Evolutionary conservation across 2,797 vertebrate species (phyloP).

Genomic region (Esox masquinongy): DNA sequence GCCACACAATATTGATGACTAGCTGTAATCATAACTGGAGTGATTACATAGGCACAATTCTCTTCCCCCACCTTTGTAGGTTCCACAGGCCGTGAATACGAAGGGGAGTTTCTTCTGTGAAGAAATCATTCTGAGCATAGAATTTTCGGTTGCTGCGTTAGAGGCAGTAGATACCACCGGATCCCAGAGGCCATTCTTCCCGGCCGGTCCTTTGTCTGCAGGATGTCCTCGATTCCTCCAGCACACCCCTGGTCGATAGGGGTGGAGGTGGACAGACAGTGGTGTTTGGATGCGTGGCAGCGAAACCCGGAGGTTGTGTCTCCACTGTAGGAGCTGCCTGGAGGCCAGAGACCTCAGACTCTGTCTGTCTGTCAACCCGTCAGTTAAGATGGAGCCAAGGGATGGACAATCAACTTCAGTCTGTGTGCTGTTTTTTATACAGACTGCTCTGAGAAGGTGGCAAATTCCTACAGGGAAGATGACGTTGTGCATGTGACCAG

Average conservation of each 20-base stretch:
- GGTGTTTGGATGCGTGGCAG: slow-evolving; percentile 42
- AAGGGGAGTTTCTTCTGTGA: slow-evolving; percentile 93
- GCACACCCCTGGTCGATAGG: slow-evolving; percentile 51
- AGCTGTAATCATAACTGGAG: slow-evolving; percentile 27
- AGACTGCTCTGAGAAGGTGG: slow-evolving; percentile 67
- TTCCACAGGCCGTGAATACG: slow-evolving; percentile 93
- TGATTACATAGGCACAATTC: slow-evolving; percentile 48
- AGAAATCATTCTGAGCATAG: slow-evolving; percentile 80
- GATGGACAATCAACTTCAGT: slow-evolving; percentile 59
- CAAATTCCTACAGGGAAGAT: slow-evolving; percentile 65
- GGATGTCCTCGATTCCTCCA: slow-evolving; percentile 60
- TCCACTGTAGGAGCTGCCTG: slow-evolving; percentile 38
- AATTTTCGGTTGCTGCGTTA: slow-evolving; percentile 41
- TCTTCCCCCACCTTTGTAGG: slow-evolving; percentile 66
- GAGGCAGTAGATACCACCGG: slow-evolving; percentile 59
- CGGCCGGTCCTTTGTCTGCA: slow-evolving; percentile 61
- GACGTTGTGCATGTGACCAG: slow-evolving; percentile 84
- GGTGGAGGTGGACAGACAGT: slow-evolving; percentile 33
- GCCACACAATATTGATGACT: slow-evolving; percentile 50
- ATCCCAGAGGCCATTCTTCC: slow-evolving; percentile 55
- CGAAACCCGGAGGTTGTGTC: slow-evolving; percentile 56
- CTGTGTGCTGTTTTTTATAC: slow-evolving; percentile 63
- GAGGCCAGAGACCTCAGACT: slow-evolving; percentile 33
- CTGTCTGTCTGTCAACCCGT: not conserved
- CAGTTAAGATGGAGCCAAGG: slow-evolving; percentile 31